Base-by-base conservation (phyloP, 2,797 vertebrate genomes). In the Typhlichthys eigenmanni region DNA sequence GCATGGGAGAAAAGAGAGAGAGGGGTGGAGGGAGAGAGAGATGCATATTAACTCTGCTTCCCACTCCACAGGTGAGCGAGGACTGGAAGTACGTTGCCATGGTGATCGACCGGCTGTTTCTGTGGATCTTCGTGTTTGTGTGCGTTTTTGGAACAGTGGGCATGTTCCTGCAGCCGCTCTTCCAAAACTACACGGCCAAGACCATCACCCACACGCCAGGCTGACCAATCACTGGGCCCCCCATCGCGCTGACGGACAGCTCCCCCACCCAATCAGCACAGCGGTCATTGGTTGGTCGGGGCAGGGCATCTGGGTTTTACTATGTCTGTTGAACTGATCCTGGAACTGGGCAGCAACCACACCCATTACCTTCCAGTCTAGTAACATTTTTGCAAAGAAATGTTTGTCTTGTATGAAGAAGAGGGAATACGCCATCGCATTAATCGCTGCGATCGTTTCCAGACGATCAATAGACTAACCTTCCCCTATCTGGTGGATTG, bases 71-170 rank as follows among this genome's bases (percentile, higher is more conserved):
- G 96, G 97, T 98, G 83, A 96, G 95, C 10, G 97, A 98, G 83
- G 97, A 98, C 90, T 98, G 97, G 96, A 98, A 98, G 83, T 98
- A 98, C 0, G 96, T 98, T 8, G 96, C 97, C 89, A 98, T 98
- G 97, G 97, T 98, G 84, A 98, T 98, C 9, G 97, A 98, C 81
- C 96, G 97, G 49, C 95, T 99, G 58, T 99, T 99, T 91, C 85
- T 98, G 48, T 99, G 97, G 97, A 95, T 99, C 89, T 98, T 98
- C 5, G 88, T 99, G 66, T 96, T 98, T 1, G 96, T 98, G 73
- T 98, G 97, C 0, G 95, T 98, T 69, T 97, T 94, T 0, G 97
- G 97, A 81, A 98, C 97, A 0, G 13, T 98, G 0, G 96, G 96
- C 71, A 98, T 98, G 96, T 98, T 98, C 85, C 79, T 98, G 64